phyloP scores from a whole-genome alignment of 1,140 invertebrate genomes.

The Drosophila bocqueti region DNA sequence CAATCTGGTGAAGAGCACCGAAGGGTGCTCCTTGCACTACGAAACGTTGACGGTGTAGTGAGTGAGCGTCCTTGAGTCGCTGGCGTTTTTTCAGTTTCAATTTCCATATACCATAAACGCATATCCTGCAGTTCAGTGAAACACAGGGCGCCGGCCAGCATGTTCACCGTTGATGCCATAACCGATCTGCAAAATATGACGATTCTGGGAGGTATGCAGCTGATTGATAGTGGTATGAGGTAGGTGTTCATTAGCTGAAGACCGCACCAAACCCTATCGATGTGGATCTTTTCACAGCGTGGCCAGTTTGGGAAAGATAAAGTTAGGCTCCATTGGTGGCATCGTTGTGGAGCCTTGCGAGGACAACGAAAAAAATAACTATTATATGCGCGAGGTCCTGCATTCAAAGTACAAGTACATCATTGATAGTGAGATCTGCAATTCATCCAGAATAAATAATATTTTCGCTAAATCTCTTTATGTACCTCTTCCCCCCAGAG shows the following conservation, averaged over 20 bases:
- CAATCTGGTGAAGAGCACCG: conserved; percentile 53
- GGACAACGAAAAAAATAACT: conserved; percentile 18
- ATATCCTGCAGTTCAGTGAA: conserved; percentile 34
- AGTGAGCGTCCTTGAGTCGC: background rate
- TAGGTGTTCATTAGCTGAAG: background rate
- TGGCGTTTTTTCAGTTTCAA: background rate
- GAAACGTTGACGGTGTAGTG: conserved; percentile 44
- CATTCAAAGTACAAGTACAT: conserved; percentile 50
- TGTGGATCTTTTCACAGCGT: conserved; percentile 23
- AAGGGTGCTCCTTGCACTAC: background rate
- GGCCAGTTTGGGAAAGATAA: conserved; percentile 49
- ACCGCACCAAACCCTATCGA: background rate
- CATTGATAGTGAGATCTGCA: conserved; percentile 43
- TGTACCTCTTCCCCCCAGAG: conserved; percentile 17
- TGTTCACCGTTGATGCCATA: conserved; percentile 54
- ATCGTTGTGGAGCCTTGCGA: conserved; percentile 3
- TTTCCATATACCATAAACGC: background rate
- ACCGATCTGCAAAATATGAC: conserved; percentile 35
- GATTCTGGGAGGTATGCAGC: conserved; percentile 52
- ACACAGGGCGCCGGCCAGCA: conserved; percentile 25
- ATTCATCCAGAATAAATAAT: background rate
- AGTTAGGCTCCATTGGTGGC: conserved; percentile 28
- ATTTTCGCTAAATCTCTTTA: background rate
- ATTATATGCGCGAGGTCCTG: conserved; percentile 36
- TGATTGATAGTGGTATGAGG: conserved; percentile 46